A percentile compares a stretch with the other conserved stretches of the same genome.
phyloP scores from a whole-genome alignment of 2,888 invertebrate genomes.

The Minunthozetes semirufus region DNA sequence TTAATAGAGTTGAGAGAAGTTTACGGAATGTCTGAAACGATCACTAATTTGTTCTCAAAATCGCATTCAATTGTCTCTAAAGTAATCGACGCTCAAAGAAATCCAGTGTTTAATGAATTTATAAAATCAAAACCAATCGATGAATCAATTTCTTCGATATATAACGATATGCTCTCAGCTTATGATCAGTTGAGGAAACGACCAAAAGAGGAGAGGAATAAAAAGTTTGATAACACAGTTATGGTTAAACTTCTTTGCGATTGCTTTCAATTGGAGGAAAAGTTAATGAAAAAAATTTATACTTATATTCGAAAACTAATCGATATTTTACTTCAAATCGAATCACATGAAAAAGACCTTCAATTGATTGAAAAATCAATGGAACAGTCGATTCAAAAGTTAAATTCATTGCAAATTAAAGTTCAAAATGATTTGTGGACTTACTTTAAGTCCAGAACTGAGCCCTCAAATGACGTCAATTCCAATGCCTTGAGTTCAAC shows the following conservation, averaged over 20 bases:
- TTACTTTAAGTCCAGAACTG: background rate
- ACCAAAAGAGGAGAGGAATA: constrained; percentile 51
- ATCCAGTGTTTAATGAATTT: constrained; percentile 27
- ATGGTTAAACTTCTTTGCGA: constrained; percentile 57
- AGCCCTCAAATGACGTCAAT: background rate
- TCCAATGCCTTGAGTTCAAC: background rate
- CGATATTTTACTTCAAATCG: background rate
- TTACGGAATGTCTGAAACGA: background rate
- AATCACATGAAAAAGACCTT: constrained; percentile 2
- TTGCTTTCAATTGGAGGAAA: constrained; percentile 55
- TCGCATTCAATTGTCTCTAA: constrained; percentile 15
- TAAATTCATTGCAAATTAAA: constrained; percentile 10
- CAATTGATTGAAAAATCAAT: background rate
- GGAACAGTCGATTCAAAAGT: background rate
- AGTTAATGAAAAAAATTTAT: constrained; percentile 48
- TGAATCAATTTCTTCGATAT: constrained; percentile 2
- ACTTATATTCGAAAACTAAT: constrained; percentile 20
- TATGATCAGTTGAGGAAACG: constrained; percentile 52
- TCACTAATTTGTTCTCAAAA: background rate
- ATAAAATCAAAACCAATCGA: constrained; percentile 33
- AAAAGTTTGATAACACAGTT: constrained; percentile 52
- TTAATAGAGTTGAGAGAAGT: constrained; percentile 22
- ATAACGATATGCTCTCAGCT: constrained; percentile 41
- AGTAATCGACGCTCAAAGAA: constrained; percentile 25
- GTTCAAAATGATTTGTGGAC: constrained; percentile 24